Conservation (phyloP, 2,113 vertebrate genomes). For the Tachycineta bicolor region DNA sequence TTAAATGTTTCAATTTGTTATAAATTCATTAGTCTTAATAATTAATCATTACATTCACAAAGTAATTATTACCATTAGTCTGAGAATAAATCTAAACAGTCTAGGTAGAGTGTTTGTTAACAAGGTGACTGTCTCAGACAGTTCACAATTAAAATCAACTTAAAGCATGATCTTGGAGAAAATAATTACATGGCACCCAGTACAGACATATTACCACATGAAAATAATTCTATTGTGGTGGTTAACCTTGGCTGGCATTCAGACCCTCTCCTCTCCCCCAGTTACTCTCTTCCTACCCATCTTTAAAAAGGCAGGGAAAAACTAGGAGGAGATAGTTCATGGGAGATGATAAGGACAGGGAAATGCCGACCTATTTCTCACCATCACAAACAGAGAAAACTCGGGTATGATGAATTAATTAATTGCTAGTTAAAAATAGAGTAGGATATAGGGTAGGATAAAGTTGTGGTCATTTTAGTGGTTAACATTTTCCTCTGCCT, state of each 20-base stretch:
- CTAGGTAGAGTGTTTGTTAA: neutral
- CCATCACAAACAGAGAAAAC: rapidly evolving
- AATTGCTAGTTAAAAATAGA: neutral
- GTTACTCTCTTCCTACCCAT: neutral
- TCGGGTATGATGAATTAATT: neutral
- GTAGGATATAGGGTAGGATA: neutral
- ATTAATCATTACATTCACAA: neutral
- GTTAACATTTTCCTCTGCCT: neutral
- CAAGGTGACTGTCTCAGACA: neutral
- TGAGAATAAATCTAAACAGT: neutral
- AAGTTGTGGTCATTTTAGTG: neutral
- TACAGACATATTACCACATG: neutral
- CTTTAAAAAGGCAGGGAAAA: neutral
- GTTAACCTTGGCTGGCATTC: neutral
- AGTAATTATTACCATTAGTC: neutral
- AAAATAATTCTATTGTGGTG: neutral
- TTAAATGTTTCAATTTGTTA: neutral
- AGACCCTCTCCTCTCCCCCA: rapidly evolving
- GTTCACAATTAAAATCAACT: neutral
- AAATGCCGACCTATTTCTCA: neutral
- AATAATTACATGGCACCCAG: neutral
- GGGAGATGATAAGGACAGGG: rapidly evolving
- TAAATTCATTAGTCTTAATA: neutral
- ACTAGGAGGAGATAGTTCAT: neutral
- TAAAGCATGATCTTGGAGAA: neutral